phyloP scores from a whole-genome alignment of 2,888 invertebrate genomes.

The Ormia ochracea region DNA sequence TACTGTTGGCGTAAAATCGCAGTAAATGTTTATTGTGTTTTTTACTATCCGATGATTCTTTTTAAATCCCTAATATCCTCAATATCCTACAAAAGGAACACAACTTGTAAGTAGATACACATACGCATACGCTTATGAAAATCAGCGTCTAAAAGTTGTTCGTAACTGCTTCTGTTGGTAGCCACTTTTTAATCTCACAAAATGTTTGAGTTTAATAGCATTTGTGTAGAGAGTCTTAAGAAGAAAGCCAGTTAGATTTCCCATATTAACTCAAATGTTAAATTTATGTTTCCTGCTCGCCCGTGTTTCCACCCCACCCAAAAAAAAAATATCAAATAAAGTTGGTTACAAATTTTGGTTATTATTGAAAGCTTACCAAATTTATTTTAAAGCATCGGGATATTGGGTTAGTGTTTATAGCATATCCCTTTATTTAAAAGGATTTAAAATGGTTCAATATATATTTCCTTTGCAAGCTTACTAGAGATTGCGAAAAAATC shows the following conservation, averaged over 20 bases:
- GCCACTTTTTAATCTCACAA: constrained; percentile 3
- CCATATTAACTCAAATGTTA: constrained; percentile 41
- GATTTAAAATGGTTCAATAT: too few relatives aligned
- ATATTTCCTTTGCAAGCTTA: too few relatives aligned
- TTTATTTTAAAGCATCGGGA: neutral
- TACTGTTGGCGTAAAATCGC: constrained; percentile 47
- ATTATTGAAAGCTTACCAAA: neutral
- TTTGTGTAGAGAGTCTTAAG: constrained; percentile 37
- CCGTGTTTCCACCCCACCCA: constrained; percentile 3
- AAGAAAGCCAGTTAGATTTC: constrained; percentile 61
- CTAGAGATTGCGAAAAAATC: too few relatives aligned
- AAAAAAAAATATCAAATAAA: constrained; percentile 38
- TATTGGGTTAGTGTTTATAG: constrained; percentile 42
- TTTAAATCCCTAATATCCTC: constrained; percentile 51
- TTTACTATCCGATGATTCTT: constrained; percentile 70
- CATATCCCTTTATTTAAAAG: constrained; percentile 54
- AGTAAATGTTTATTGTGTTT: constrained; percentile 76
- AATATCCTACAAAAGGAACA: neutral
- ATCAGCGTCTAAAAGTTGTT: too few relatives aligned
- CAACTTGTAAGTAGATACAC: neutral
- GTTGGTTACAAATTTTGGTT: neutral
- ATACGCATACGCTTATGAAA: too few relatives aligned
- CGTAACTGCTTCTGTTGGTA: neutral
- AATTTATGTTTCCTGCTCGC: neutral
- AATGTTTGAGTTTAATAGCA: constrained; percentile 62